These are phyloP conservation scores for Centropristis striata DNA, from an alignment of 2,113 vertebrate genomes.

Conservation along the genomic window DNA sequence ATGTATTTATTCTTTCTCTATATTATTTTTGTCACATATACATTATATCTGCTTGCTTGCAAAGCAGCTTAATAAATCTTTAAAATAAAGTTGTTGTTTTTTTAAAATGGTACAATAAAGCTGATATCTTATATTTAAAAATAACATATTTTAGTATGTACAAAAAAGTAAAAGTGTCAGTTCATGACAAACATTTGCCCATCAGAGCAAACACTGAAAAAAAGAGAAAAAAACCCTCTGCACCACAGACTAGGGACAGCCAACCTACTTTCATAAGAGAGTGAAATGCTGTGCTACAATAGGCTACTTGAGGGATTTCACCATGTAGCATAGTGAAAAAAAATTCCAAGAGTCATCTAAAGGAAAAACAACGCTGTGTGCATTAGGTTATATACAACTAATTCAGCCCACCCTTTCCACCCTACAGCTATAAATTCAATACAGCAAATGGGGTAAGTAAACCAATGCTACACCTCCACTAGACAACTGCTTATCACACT, in stretches of 20 bases:
- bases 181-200: conserved; percentile 5
- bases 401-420: conserved; percentile 85
- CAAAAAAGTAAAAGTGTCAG: background rate
- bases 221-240: conserved; percentile 27
- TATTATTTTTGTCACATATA: too few species aligned
- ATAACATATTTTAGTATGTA: background rate
- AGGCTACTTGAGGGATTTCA: conserved; percentile 84
- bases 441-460: conserved; percentile 7
- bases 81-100: too few species aligned
- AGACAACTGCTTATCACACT: conserved; percentile 36
- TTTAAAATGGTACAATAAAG: too few species aligned
- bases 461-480: conserved; percentile 27
- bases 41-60: background rate
- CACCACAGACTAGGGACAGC: conserved; percentile 38
- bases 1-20: too few species aligned
- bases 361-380: conserved; percentile 89
- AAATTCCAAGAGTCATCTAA: conserved; percentile 96
- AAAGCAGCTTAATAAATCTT: background rate
- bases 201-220: conserved; percentile 4
- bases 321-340: conserved; percentile 78
- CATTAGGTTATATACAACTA: conserved; percentile 86
- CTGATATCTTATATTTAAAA: too few species aligned
- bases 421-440: conserved; percentile 77
- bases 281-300: conserved; percentile 4
- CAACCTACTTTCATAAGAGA: conserved; percentile 66